Conservation (phyloP, 1,140 invertebrate genomes). For the Polypedilum pembai region DNA sequence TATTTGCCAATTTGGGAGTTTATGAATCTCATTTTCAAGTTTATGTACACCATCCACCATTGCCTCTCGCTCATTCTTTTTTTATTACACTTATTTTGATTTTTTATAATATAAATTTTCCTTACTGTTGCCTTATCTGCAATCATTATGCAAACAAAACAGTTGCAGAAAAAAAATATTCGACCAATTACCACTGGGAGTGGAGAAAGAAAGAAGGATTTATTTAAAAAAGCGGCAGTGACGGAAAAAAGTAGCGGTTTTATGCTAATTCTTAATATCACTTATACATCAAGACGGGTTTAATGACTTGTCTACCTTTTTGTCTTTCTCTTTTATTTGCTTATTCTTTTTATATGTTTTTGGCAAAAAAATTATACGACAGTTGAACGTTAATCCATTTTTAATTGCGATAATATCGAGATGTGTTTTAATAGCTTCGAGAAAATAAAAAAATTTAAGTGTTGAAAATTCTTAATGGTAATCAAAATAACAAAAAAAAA, state of each 20-base stretch:
- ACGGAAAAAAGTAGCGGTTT: not conserved
- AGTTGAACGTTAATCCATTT: too few relatives aligned
- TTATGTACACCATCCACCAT: not conserved
- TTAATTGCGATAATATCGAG: too few relatives aligned
- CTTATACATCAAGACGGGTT: not conserved
- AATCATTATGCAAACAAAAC: constrained; percentile 17
- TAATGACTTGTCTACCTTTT: too few relatives aligned
- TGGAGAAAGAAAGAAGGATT: not conserved
- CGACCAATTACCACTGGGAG: not conserved
- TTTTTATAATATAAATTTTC: not conserved
- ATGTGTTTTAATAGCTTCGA: too few relatives aligned
- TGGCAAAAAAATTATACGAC: too few relatives aligned
- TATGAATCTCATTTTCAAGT: not conserved
- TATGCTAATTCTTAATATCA: not conserved
- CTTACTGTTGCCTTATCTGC: not conserved
- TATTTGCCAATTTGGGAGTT: constrained; percentile 11
- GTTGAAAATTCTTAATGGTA: too few relatives aligned
- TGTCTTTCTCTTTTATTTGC: too few relatives aligned
- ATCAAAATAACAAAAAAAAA: too few relatives aligned
- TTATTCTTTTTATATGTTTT: too few relatives aligned
- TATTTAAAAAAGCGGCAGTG: not conserved
- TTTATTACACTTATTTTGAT: not conserved
- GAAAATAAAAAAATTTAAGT: too few relatives aligned
- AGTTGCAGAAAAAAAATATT: constrained; percentile 17
- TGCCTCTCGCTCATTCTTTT: not conserved